These are phyloP conservation scores for Sinonovacula constricta DNA, from an alignment of 1,140 invertebrate genomes.

Conservation along the genomic window DNA sequence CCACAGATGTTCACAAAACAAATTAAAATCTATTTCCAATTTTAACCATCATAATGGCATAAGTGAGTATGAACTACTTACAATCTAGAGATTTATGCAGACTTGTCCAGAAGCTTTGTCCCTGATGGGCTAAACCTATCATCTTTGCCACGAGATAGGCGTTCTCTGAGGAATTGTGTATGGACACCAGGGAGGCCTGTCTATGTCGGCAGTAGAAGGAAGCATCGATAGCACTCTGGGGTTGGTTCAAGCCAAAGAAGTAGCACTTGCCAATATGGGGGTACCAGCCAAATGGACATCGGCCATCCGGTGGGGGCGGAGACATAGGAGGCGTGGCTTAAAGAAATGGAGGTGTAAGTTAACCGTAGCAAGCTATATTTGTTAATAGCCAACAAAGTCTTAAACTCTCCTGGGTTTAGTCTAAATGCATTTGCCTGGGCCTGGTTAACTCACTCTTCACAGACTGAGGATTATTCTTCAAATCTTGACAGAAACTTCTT, in stretches of 20 bases:
- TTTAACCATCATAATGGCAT: too few species aligned
- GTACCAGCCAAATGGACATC: conserved; percentile 38
- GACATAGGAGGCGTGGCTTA: conserved; percentile 28
- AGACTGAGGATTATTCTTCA: too few species aligned
- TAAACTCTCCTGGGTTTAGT: too few species aligned
- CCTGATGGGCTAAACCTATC: not conserved
- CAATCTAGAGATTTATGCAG: conserved; percentile 46
- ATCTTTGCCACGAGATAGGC: conserved; percentile 24
- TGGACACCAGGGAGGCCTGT: conserved; percentile 31
- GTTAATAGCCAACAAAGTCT: too few species aligned
- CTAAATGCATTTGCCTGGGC: too few species aligned
- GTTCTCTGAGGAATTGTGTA: conserved; percentile 23
- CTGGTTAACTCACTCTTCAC: too few species aligned
- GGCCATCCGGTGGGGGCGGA: conserved; percentile 40
- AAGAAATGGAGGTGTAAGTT: too few species aligned
- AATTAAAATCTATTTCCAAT: too few species aligned
- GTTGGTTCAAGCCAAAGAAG: conserved; percentile 10
- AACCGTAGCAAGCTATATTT: too few species aligned
- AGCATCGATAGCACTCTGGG: conserved; percentile 21
- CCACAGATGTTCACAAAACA: too few species aligned
- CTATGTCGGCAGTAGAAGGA: conserved; percentile 26
- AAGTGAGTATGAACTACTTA: too few species aligned
- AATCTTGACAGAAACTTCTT: too few species aligned
- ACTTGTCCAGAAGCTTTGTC: conserved; percentile 44
- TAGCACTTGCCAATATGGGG: conserved; percentile 16